Conservation (phyloP, 2,113 vertebrate species). For the Entomyzon cyanotis region DNA sequence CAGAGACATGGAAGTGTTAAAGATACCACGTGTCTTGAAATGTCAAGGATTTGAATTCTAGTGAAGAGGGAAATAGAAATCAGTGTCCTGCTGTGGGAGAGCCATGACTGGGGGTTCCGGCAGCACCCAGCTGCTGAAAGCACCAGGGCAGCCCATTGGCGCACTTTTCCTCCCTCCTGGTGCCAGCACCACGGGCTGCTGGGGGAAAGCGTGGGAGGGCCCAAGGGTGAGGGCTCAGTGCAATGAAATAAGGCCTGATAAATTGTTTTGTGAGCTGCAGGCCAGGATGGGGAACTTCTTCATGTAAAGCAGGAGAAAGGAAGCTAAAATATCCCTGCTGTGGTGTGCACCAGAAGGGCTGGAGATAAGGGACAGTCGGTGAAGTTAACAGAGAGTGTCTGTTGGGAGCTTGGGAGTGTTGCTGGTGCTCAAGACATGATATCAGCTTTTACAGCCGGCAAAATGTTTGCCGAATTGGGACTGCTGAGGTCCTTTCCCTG, state of each 20-base stretch:
- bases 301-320: background rate
- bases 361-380: background rate
- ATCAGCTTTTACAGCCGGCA: background rate
- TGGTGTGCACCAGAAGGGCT: background rate
- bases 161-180: background rate
- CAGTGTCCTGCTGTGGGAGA: background rate
- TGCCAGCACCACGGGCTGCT: rapidly evolving
- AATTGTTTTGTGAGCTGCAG: background rate
- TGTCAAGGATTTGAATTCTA: background rate
- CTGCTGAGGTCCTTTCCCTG: background rate
- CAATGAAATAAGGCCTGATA: background rate
- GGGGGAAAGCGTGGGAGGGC: background rate
- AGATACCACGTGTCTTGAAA: background rate
- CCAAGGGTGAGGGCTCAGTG: rapidly evolving
- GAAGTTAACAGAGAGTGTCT: background rate
- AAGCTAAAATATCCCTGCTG: background rate
- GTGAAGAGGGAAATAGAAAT: background rate
- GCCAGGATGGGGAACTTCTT: background rate
- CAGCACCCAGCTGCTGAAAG: background rate
- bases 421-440: background rate
- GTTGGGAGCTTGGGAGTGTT: background rate
- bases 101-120: rapidly evolving
- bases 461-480: background rate
- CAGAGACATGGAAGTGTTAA: background rate
- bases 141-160: rapidly evolving